Evolutionary conservation across 2,113 vertebrate genomes (phyloP).

Genomic region (Meles meles): DNA sequence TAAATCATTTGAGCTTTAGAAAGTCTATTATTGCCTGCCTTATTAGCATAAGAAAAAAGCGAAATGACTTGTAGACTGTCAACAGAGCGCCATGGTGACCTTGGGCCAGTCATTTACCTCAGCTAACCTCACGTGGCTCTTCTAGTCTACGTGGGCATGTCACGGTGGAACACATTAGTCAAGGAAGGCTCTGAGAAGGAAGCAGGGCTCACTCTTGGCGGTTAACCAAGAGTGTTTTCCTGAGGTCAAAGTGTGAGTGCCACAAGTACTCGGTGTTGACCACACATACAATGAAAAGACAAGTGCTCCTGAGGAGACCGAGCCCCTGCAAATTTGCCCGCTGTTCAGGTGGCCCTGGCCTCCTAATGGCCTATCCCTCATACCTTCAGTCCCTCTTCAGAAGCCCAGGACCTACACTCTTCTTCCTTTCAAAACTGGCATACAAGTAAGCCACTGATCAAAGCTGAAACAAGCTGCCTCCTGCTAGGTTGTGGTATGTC

Average conservation of each 20-base stretch:
- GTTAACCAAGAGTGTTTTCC: conserved; percentile 59
- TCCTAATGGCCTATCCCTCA: neutral
- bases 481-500: neutral
- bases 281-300: neutral
- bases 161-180: neutral
- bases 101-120: neutral
- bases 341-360: neutral
- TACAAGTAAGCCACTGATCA: neutral
- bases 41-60: conserved; percentile 63
- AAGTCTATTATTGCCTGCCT: conserved; percentile 35
- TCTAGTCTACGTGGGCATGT: neutral
- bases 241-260: conserved; percentile 49
- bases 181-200: neutral
- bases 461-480: neutral
- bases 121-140: neutral
- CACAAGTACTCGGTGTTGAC: neutral
- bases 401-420: neutral
- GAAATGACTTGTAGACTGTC: neutral
- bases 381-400: neutral
- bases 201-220: neutral
- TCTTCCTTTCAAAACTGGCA: neutral
- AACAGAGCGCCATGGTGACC: neutral
- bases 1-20: neutral
- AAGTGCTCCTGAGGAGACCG: neutral
- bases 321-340: neutral